Evolutionary conservation across 2,888 invertebrate genomes (phyloP).

Genomic region (Chouioia cunea): DNA sequence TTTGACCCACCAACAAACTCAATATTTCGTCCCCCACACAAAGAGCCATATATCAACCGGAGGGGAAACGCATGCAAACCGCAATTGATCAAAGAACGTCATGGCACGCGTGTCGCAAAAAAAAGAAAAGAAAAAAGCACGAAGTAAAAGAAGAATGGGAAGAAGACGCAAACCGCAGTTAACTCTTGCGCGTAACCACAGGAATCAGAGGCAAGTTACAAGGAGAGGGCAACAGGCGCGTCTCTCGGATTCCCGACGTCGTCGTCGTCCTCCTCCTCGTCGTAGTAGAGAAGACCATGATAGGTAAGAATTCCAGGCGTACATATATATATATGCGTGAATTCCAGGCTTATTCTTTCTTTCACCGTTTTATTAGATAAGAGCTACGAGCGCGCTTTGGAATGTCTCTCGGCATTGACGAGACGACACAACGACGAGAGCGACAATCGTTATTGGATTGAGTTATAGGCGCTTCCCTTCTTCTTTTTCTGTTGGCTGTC

Average conservation of each 20-base stretch:
- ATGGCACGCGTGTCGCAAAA: not conserved
- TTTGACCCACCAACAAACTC: not conserved
- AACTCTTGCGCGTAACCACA: not conserved
- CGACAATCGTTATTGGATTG: conserved; percentile 49
- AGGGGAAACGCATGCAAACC: too few relatives aligned
- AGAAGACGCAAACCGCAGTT: not conserved
- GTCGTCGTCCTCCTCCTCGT: not conserved
- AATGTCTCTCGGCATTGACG: conserved; percentile 44
- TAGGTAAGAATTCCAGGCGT: conserved; percentile 11
- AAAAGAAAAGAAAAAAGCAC: not conserved
- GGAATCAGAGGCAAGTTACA: conserved; percentile 21
- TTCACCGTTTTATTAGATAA: conserved; percentile 41
- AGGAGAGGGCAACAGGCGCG: conserved; percentile 1
- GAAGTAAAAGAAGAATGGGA: not conserved
- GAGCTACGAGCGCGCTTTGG: conserved; percentile 20
- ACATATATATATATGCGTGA: too few relatives aligned
- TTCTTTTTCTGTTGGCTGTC: conserved; percentile 6
- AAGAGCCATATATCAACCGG: too few relatives aligned
- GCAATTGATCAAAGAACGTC: too few relatives aligned
- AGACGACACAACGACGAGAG: conserved; percentile 15
- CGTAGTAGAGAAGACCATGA: not conserved
- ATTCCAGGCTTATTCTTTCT: conserved; percentile 28
- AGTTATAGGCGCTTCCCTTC: conserved; percentile 39
- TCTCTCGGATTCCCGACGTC: conserved; percentile 32
- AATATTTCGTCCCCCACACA: conserved; percentile 1